A percentile compares a stretch with the other conserved stretches of the same genome.
Evolutionary conservation across 2,888 invertebrate genomes (phyloP).

Genomic region (Ennomos erosarius): DNA sequence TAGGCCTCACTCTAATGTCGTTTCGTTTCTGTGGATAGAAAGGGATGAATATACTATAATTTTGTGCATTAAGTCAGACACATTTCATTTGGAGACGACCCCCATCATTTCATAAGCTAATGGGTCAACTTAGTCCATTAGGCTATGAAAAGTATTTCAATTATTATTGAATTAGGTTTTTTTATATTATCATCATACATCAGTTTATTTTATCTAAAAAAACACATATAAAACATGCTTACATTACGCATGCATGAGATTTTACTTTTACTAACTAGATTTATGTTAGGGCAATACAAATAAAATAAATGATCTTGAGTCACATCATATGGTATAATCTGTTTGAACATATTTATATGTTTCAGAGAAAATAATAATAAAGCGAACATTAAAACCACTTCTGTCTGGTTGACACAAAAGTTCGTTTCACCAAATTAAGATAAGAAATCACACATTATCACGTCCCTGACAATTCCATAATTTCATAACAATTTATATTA

Average conservation of each 20-base stretch:
- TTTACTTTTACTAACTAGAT: too few relatives aligned
- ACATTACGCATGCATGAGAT: too few relatives aligned
- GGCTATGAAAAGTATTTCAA: slow-evolving; percentile 65
- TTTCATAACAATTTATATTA: slow-evolving; percentile 76
- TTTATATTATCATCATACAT: too few relatives aligned
- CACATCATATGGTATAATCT: too few relatives aligned
- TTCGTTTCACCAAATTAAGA: slow-evolving; percentile 27
- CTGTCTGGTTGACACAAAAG: too few relatives aligned
- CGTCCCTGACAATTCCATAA: slow-evolving; percentile 65
- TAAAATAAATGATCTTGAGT: too few relatives aligned
- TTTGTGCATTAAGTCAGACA: slow-evolving; percentile 67
- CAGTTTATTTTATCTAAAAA: too few relatives aligned
- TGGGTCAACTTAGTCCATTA: slow-evolving; percentile 77
- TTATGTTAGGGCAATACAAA: too few relatives aligned
- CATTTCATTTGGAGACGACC: slow-evolving; percentile 79
- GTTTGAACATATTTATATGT: too few relatives aligned
- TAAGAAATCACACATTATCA: slow-evolving; percentile 60
- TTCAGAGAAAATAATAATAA: slow-evolving; percentile 1
- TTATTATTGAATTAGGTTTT: slow-evolving; percentile 58
- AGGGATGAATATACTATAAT: slow-evolving; percentile 54
- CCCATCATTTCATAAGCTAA: slow-evolving; percentile 81
- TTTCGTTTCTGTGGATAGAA: slow-evolving; percentile 42
- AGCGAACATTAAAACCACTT: slow-evolving; percentile 28
- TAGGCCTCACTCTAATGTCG: slow-evolving; percentile 53
- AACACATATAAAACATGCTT: not conserved